Evolutionary conservation across 2,113 vertebrate genomes (phyloP), one percentile per base, ranked within the genome.

Genomic region (Fregata magnificens): DNA sequence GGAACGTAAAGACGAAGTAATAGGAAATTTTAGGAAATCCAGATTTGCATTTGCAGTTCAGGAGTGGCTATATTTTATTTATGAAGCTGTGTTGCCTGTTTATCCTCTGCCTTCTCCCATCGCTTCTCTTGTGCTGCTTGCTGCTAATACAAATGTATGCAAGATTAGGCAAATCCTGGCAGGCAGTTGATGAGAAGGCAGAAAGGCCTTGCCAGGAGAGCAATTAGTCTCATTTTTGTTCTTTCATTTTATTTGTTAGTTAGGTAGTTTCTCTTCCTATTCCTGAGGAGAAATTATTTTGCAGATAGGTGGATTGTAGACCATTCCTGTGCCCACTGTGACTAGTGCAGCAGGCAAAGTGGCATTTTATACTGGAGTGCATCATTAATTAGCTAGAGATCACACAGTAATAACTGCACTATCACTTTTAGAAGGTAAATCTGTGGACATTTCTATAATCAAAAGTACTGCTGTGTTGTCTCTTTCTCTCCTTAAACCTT

Each of bases 111-210:
- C 42, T 90, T 86, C 44, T 86, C 47, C 40, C 47, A 16, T 74
- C 22, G 14, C 14, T 74, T 36, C 61, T 83, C 59, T 72, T 71
- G 15, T 58, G 65, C 73, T 86, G 47, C 67, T 73, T 91, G 73
- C 70, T 90, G 53, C 77, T 93, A 56, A 94, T 94, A 84, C 91
- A 96, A 92, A 94, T 95, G 42, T 92, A 82, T 96, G 86, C 94
- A 93, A 78, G 91, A 93, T 93, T 58, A 96, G 92, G 91, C 77
- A 93, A 95, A 91, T 95, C 56, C 61, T 91, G 70, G 70, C 89
- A 95, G 91, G 44, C 66, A 53, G 58, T 11, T 94, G 87, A 90
- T 82, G 86, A 93, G 47, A 69, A 78, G 72, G 55, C 82, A 95
- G 72, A 88, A 76, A 1, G 50, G 25, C n/a, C 34, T 94, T 95